These are phyloP conservation scores for Labrus mixtus DNA, from an alignment of 2,113 vertebrate genomes.

Conservation along the genomic window DNA sequence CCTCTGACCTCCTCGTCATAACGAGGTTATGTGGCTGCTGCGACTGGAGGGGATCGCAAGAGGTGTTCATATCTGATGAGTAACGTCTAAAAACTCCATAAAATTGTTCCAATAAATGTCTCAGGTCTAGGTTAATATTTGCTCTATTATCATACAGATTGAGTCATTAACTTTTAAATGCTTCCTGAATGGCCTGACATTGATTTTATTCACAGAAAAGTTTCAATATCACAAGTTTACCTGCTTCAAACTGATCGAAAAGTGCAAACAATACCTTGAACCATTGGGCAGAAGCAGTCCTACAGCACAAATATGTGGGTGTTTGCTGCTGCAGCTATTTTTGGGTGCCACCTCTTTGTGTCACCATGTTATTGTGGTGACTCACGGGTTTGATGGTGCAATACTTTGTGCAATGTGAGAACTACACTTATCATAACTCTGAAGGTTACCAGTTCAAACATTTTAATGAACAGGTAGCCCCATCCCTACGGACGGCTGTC, in stretches of 20 bases:
- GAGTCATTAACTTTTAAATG: background rate
- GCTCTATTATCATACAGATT: background rate
- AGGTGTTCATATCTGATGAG: background rate
- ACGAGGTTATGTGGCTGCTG: constrained; percentile 27
- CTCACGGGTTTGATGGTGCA: background rate
- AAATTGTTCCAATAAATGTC: background rate
- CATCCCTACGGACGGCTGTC: constrained; percentile 36
- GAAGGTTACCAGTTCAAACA: background rate
- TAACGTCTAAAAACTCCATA: constrained; percentile 7
- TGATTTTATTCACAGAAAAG: background rate
- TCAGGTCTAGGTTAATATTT: background rate
- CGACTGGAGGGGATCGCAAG: background rate
- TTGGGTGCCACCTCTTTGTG: background rate
- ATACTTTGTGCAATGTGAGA: background rate
- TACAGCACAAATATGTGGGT: background rate
- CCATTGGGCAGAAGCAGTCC: background rate
- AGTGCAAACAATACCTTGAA: background rate
- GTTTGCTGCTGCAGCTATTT: background rate
- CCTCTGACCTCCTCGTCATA: constrained; percentile 25
- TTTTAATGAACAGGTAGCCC: constrained; percentile 38
- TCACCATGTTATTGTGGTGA: background rate
- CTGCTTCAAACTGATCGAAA: background rate
- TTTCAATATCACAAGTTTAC: background rate
- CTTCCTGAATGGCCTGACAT: background rate
- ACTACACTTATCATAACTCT: background rate